These are phyloP conservation scores for Sylvietta virens DNA, from an alignment of 2,113 vertebrate genomes.

Conservation along the genomic window DNA sequence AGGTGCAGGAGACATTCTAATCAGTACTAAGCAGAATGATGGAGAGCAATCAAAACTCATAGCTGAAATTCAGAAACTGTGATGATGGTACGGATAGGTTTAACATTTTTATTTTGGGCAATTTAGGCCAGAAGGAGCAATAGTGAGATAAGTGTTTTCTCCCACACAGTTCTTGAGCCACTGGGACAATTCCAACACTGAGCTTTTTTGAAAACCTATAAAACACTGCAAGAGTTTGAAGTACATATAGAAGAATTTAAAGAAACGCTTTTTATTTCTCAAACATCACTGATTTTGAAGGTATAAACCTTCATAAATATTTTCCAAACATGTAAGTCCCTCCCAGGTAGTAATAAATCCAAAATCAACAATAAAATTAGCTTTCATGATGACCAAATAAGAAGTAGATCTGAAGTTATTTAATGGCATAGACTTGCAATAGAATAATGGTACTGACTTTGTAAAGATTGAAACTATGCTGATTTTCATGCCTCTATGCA, in stretches of 20 bases:
- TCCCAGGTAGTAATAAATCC: not conserved
- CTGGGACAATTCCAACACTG: not conserved
- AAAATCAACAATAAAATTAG: not conserved
- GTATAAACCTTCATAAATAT: not conserved
- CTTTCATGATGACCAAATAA: not conserved
- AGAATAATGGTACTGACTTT: not conserved
- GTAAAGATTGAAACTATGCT: not conserved
- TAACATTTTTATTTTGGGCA: not conserved
- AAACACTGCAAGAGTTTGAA: not conserved
- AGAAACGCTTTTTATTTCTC: not conserved
- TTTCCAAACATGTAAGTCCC: not conserved
- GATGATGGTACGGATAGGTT: not conserved
- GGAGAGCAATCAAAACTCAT: not conserved
- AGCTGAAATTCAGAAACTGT: not conserved
- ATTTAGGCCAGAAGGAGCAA: not conserved
- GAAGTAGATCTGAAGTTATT: not conserved
- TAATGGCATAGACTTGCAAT: not conserved
- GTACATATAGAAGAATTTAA: not conserved
- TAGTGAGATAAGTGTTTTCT: not conserved
- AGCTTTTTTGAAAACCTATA: not conserved
- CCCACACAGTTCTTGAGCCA: not conserved
- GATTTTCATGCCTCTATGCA: not conserved
- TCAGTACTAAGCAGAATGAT: not conserved
- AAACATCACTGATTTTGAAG: not conserved
- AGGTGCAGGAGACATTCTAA: not conserved